Evolutionary conservation across 2,797 vertebrate genomes (phyloP).

Genomic region (Oreochromis mossambicus): DNA sequence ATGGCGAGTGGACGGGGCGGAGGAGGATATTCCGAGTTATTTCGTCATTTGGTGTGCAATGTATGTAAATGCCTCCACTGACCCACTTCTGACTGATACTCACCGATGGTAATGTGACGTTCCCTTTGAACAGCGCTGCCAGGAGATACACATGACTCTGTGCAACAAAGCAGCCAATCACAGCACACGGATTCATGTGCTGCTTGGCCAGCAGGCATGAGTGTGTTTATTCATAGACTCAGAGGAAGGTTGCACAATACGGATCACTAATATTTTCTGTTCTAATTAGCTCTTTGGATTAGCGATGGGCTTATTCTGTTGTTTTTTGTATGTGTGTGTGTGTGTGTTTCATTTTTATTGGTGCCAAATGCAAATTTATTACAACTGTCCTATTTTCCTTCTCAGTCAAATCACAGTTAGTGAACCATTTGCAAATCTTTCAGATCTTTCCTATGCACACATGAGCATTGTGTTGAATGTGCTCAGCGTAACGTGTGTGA

Average conservation of each 20-base stretch:
- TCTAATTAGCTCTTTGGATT: slow-evolving; percentile 52
- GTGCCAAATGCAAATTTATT: slow-evolving; percentile 27
- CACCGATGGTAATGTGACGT: slow-evolving; percentile 32
- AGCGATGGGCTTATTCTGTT: slow-evolving; percentile 12
- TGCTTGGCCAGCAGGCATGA: slow-evolving; percentile 43
- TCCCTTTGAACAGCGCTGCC: slow-evolving; percentile 53
- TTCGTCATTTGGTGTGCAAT: slow-evolving; percentile 50
- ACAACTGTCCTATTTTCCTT: slow-evolving; percentile 19
- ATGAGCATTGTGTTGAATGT: neutral
- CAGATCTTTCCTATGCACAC: neutral
- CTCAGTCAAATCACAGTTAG: neutral
- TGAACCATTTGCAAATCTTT: slow-evolving; percentile 2
- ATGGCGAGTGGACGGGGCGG: neutral
- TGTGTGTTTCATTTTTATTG: slow-evolving; percentile 13
- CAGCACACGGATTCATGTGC: neutral
- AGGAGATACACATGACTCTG: slow-evolving; percentile 37
- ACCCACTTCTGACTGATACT: slow-evolving; percentile 67
- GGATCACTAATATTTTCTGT: slow-evolving; percentile 29
- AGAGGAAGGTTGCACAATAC: slow-evolving; percentile 45
- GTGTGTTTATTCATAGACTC: slow-evolving; percentile 45
- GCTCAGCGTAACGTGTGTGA: neutral
- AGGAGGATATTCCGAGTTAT: slow-evolving; percentile 34
- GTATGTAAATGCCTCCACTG: slow-evolving; percentile 60
- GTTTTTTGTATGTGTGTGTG: slow-evolving; percentile 1
- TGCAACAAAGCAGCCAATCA: slow-evolving; percentile 51